A percentile compares a stretch with the other conserved stretches of the same genome.
These are phyloP conservation scores for Eilema depressum DNA, from an alignment of 2,888 invertebrate genomes.

Conservation along the genomic window DNA sequence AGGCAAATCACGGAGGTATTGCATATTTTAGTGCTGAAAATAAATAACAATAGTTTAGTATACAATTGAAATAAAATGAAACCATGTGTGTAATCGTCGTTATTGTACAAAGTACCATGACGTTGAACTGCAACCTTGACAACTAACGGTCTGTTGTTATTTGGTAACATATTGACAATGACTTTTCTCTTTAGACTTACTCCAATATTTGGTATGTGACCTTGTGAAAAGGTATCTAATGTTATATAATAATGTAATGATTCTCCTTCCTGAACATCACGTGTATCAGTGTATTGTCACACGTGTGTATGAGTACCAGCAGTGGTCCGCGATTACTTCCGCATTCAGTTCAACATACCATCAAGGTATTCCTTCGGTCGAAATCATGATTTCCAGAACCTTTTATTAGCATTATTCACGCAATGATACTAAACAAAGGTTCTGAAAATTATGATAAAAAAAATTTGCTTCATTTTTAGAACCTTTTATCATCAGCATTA, in stretches of 20 bases:
- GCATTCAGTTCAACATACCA: too few relatives aligned
- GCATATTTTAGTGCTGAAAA: constrained; percentile 7
- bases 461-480: too few relatives aligned
- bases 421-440: too few relatives aligned
- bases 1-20: not conserved
- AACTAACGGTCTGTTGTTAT: not conserved
- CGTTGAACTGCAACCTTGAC: constrained; percentile 57
- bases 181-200: not conserved
- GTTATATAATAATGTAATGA: not conserved
- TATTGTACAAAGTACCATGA: constrained; percentile 67
- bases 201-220: not conserved
- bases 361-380: too few relatives aligned
- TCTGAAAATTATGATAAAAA: too few relatives aligned
- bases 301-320: too few relatives aligned
- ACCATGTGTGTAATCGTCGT: constrained; percentile 61
- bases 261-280: not conserved
- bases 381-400: too few relatives aligned
- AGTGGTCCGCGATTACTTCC: too few relatives aligned
- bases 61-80: constrained; percentile 49
- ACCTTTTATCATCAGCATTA: too few relatives aligned
- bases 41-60: constrained; percentile 32
- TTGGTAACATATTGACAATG: not conserved
- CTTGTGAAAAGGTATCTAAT: not conserved
- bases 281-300: too few relatives aligned
- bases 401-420: too few relatives aligned